These are phyloP conservation scores for Oligia fasciuncula DNA, from an alignment of 2,888 invertebrate genomes.

Conservation along the genomic window DNA sequence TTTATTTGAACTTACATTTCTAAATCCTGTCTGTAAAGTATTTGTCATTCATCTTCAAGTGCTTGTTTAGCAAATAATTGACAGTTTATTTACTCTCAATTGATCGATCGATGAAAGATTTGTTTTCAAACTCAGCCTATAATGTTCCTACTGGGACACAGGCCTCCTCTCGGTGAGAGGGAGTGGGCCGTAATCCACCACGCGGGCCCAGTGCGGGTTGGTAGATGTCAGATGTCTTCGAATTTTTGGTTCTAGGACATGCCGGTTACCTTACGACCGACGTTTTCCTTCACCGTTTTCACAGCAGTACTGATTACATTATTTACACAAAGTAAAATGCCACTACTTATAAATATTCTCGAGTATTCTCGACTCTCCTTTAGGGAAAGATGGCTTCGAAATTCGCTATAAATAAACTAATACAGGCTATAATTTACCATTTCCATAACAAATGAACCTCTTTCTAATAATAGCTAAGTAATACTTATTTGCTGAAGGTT, in stretches of 20 bases:
- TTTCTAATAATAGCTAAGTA: constrained; percentile 33
- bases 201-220: background rate
- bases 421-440: background rate
- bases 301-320: background rate
- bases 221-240: too few species aligned
- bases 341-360: background rate
- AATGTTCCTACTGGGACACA: background rate
- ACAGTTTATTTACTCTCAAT: background rate
- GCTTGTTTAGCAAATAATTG: constrained; percentile 26
- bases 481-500: constrained; percentile 41
- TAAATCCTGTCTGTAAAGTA: constrained; percentile 25
- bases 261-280: too few species aligned
- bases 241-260: background rate
- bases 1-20: constrained; percentile 38
- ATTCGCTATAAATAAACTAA: too few species aligned
- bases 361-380: background rate
- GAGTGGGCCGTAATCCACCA: background rate
- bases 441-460: constrained; percentile 17
- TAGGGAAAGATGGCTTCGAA: background rate
- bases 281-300: too few species aligned
- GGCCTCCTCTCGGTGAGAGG: background rate
- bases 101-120: background rate
- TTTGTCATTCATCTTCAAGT: constrained; percentile 28
- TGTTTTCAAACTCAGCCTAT: background rate
- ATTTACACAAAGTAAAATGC: background rate